Base-by-base conservation (phyloP, 2,888 invertebrate species). In the Acanthosepion lycidas region DNA sequence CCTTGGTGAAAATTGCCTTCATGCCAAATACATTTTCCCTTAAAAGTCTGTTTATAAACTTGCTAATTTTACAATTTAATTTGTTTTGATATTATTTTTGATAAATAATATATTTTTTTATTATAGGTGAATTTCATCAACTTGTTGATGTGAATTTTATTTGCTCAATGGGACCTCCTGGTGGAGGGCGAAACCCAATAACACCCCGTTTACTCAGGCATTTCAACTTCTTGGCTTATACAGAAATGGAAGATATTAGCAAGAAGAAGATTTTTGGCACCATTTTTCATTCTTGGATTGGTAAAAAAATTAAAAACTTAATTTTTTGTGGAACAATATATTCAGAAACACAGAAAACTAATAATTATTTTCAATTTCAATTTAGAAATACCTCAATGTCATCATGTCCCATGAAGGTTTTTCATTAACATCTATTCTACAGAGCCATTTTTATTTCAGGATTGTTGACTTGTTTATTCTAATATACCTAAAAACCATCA, bases 111-210 rank as follows among this genome's bases (percentile, higher is more conserved):
- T 18, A 15, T n/a, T 33, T 78, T 78, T 78, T n/a, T 33, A n/a
- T 95, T 94, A 42, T 95, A 97, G 97, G 97, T 95, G 98, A 98
- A 95, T 98, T 98, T 97, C 97, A 98, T 92, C 97, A 97, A 5
- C 98, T 98, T 94, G 98, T 98, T 78, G 98, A 98, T 96, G 98
- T 98, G 26, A 98, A 98, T 96, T 98, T 98, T 95, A 98, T 98
- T 93, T 98, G 98, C 20, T 98, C 98, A 1, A 98, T 98, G 98
- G 98, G 98, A 0, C 98, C 98, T 0, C 98, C 98, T 0, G 98
- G 98, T 9, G 98, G 98, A 0, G 98, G 98, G 2, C 98, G 98
- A 95, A 98, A 98, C 97, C 98, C 98, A 2, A 98, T 98, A 95
- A 98, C 98, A n/a, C 98, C 98, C 96, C 98, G 98, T 51, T 98